Evolutionary conservation across 2,888 invertebrate genomes (phyloP).

Genomic region (Drosophila kambysellisi): DNA sequence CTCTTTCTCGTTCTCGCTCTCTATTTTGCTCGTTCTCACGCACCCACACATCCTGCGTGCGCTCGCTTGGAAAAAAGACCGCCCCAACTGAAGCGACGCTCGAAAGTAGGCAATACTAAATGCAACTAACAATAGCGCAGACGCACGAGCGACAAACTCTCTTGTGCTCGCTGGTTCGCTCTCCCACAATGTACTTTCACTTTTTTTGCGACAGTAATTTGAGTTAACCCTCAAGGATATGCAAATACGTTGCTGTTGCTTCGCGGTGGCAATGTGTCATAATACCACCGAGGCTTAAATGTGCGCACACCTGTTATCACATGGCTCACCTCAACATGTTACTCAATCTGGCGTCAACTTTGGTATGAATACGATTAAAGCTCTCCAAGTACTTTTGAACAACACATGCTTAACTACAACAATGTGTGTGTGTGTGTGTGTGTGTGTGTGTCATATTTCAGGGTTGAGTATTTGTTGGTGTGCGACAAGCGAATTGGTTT

Average conservation of each 20-base stretch:
- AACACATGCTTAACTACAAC: neutral
- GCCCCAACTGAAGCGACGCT: slow-evolving; percentile 50
- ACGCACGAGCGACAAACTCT: slow-evolving; percentile 57
- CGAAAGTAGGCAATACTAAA: slow-evolving; percentile 69
- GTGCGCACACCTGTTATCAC: slow-evolving; percentile 75
- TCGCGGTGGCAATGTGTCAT: slow-evolving; percentile 47
- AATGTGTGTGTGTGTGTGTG: neutral
- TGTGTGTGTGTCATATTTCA: slow-evolving; percentile 33
- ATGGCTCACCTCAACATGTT: slow-evolving; percentile 58
- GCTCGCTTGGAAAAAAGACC: slow-evolving; percentile 10
- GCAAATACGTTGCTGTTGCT: slow-evolving; percentile 42
- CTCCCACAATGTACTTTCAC: slow-evolving; percentile 53
- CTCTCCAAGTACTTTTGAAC: slow-evolving; percentile 18
- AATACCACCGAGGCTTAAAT: slow-evolving; percentile 41
- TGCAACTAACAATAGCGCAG: slow-evolving; percentile 69
- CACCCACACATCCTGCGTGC: slow-evolving; percentile 23
- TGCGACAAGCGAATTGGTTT: slow-evolving; percentile 12
- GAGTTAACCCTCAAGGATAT: slow-evolving; percentile 45
- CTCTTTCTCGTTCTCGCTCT: slow-evolving; percentile 25
- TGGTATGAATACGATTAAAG: slow-evolving; percentile 43
- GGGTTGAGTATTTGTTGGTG: slow-evolving; percentile 43
- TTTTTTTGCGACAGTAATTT: slow-evolving; percentile 33
- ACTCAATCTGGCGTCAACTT: slow-evolving; percentile 38
- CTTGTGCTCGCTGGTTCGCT: slow-evolving; percentile 1
- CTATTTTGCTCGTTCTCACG: neutral